Evolutionary conservation across 2,797 vertebrate species (phyloP), one percentile per base, ranked within the genome.

Genomic region (Lithobates sylvaticus): DNA sequence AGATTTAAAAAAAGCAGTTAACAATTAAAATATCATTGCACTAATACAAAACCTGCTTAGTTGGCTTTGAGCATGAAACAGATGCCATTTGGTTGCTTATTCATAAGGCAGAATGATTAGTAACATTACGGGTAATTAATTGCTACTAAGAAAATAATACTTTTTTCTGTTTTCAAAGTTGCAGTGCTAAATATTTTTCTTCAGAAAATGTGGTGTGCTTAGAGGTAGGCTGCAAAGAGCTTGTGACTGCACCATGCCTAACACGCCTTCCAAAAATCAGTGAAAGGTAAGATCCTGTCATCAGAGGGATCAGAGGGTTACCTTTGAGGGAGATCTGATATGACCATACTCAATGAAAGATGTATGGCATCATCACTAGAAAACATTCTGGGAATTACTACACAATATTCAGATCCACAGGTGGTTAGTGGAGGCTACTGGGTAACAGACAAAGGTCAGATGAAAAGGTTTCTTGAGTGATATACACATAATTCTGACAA

Each of bases 341-440:
- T 67, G 65, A 67, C 5, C 9, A 26, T 67, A 67, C 65, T 67
- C 65, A 67, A 26, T 26, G 26, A 27, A 67, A 67, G 65, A 27
- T 67, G 65, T 29, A 67, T 67, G 65, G 65, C 65, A 67, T 67
- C 65, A 67, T 67, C 65, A 67, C 65, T 67, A 29, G 65, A 67
- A 73, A 72, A 72, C 34, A 92, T 77, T 72, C 36, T 18, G 70
- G 27, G 70, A 72, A n/a, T 72, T n/a, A 42, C 36, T 72, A 72
- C 27, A 72, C 70, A 39, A 72, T 23, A 39, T 72, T 36, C 34
- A 36, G 16, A 21, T 42, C 18, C 34, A 72, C 70, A 36, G 16
- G 21, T 10, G 21, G 10, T 44, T 73, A 39, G 4, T 39, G 10
- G 21, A 39, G 34, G 39, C n/a, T n/a, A n/a, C 39, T 73, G 36